Percentiles rank a stretch among this genome's conserved stretches.
phyloP scores from a whole-genome alignment of 2,888 invertebrate genomes.

The Archips crataeganus region DNA sequence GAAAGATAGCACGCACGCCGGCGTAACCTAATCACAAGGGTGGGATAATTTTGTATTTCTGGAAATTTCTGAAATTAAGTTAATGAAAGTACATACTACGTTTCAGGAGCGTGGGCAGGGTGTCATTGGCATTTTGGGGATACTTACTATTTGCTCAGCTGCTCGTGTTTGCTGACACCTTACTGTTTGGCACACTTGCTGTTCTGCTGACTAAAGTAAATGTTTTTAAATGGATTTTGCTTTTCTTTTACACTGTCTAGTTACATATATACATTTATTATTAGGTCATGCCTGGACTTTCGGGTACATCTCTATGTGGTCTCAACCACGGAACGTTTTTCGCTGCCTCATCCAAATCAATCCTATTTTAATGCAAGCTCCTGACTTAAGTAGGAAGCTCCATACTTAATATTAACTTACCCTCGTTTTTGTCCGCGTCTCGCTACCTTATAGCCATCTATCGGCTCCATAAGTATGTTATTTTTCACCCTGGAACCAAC shows the following conservation, averaged over 20 bases:
- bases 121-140: slow-evolving; percentile 22
- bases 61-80: slow-evolving; percentile 10
- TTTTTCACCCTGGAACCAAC: no score
- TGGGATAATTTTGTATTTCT: slow-evolving; percentile 14
- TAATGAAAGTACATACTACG: slow-evolving; percentile 29
- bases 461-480: no score
- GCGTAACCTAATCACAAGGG: slow-evolving; percentile 4
- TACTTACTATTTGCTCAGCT: slow-evolving; percentile 27
- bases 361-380: no score
- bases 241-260: background rate
- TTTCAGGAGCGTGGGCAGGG: slow-evolving; percentile 17
- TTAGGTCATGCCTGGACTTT: no score
- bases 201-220: slow-evolving; percentile 17
- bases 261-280: no score
- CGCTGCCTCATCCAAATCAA: no score
- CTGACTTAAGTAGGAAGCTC: no score
- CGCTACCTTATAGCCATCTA: no score
- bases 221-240: slow-evolving; percentile 13
- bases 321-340: no score
- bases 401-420: background rate
- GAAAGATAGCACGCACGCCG: slow-evolving; percentile 21
- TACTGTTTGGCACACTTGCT: slow-evolving; percentile 33
- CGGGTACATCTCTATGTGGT: no score
- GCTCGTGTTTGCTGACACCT: slow-evolving; percentile 28
- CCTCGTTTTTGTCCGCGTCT: no score